Evolutionary conservation across 1,140 invertebrate genomes (phyloP).

Genomic region (Drosophila bifasciata): DNA sequence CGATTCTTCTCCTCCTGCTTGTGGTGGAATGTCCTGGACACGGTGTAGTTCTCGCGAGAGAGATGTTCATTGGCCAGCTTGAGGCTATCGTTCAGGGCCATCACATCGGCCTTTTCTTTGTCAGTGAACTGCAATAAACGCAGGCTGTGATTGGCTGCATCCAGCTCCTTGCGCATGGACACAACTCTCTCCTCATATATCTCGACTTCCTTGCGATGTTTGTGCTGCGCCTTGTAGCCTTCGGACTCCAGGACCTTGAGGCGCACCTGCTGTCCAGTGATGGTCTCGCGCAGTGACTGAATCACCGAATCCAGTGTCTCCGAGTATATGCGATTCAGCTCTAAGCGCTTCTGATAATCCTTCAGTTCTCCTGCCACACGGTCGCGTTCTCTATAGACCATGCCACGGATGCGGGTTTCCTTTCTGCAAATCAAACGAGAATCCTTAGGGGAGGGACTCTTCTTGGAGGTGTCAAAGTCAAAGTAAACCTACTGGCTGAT

Average conservation of each 20-base stretch:
- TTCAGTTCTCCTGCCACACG: conserved; percentile 83
- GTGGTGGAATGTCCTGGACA: background rate
- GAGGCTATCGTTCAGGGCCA: background rate
- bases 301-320: conserved; percentile 77
- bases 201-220: conserved; percentile 88
- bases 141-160: background rate
- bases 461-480: too few species aligned
- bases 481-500: conserved; percentile 5
- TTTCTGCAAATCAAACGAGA: conserved; percentile 11
- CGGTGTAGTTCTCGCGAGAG: conserved; percentile 6
- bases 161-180: conserved; percentile 18
- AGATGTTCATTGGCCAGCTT: conserved; percentile 18
- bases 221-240: conserved; percentile 28
- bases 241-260: conserved; percentile 19
- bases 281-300: background rate
- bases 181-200: conserved; percentile 85
- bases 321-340: conserved; percentile 73
- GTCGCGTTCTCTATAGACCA: conserved; percentile 84
- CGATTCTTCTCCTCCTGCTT: conserved; percentile 14
- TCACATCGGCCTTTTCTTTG: background rate
- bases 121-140: background rate
- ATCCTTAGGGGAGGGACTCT: too few species aligned
- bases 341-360: conserved; percentile 81
- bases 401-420: background rate
- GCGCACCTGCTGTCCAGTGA: background rate